Percentiles rank a stretch among this genome's conserved stretches.
phyloP scores from a whole-genome alignment of 2,113 vertebrate genomes.

The Dermatemys mawii region DNA sequence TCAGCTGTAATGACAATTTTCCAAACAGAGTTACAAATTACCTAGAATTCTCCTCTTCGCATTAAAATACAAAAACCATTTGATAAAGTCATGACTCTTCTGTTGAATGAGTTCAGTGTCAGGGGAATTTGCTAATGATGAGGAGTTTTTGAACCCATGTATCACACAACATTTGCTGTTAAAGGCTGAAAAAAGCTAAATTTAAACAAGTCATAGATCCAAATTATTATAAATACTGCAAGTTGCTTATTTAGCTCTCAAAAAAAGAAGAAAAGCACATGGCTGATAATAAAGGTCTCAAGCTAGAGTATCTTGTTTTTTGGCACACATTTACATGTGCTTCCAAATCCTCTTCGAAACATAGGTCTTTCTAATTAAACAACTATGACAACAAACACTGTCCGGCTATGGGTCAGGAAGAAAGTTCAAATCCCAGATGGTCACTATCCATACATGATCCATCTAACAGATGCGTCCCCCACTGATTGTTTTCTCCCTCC shows the following conservation, averaged over 20 bases:
- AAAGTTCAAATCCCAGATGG: slow-evolving; percentile 72
- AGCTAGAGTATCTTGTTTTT: neutral
- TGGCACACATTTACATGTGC: slow-evolving; percentile 22
- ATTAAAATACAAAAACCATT: slow-evolving; percentile 56
- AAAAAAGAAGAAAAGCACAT: neutral
- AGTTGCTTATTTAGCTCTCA: neutral
- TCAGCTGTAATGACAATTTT: neutral
- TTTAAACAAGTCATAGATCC: neutral
- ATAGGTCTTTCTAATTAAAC: slow-evolving; percentile 59
- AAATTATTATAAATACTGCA: neutral
- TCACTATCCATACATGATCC: neutral
- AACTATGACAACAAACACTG: slow-evolving; percentile 37
- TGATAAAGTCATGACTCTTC: slow-evolving; percentile 66
- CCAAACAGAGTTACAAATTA: slow-evolving; percentile 35
- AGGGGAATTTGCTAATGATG: slow-evolving; percentile 55
- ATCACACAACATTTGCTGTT: neutral
- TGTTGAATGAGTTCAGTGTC: neutral
- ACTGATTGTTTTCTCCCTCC: slow-evolving; percentile 11
- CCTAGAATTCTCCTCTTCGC: slow-evolving; percentile 35
- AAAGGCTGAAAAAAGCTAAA: neutral
- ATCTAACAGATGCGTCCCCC: slow-evolving; percentile 72
- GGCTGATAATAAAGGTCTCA: neutral
- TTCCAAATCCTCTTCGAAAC: slow-evolving; percentile 20
- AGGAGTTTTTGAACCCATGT: neutral
- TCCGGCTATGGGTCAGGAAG: slow-evolving; percentile 55